Conservation (phyloP, 1,140 invertebrate species). For the Chlorops oryzae region DNA sequence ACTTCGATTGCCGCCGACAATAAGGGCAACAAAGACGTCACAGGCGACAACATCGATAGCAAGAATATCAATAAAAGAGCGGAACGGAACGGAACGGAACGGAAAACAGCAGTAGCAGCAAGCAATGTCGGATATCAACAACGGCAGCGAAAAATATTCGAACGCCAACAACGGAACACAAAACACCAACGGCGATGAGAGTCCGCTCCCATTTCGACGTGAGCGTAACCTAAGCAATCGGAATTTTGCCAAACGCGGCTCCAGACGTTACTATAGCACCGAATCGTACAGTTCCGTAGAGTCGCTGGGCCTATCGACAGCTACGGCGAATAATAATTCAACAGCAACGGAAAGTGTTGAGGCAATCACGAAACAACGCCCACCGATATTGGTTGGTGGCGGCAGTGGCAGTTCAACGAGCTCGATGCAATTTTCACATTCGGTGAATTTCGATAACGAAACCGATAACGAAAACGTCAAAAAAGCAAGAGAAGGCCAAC, state of each 20-base stretch:
- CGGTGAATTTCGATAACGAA: slow-evolving; percentile 36
- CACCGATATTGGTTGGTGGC: not conserved
- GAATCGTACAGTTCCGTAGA: slow-evolving; percentile 14
- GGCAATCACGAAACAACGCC: not conserved
- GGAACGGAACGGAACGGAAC: not conserved
- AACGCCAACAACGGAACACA: not conserved
- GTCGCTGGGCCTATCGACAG: slow-evolving; percentile 5
- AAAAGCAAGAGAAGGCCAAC: not conserved
- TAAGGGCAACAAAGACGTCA: too few species aligned
- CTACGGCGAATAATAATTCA: slow-evolving; percentile 15
- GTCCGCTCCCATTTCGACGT: slow-evolving; percentile 38
- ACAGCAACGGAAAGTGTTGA: slow-evolving; percentile 16
- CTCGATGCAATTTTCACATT: slow-evolving; percentile 32
- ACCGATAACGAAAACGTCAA: too few species aligned
- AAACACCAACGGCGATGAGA: slow-evolving; percentile 32
- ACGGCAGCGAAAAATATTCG: not conserved
- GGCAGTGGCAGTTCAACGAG: not conserved
- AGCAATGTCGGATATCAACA: not conserved
- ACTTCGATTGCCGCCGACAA: too few species aligned
- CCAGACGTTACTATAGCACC: slow-evolving; percentile 29
- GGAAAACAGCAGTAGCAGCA: not conserved
- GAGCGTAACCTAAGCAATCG: slow-evolving; percentile 43
- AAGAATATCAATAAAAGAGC: too few species aligned
- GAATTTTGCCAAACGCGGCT: slow-evolving; percentile 39
- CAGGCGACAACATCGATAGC: too few species aligned